phyloP scores from a whole-genome alignment of 2,888 invertebrate genomes.

The Hecatera dysodea region DNA sequence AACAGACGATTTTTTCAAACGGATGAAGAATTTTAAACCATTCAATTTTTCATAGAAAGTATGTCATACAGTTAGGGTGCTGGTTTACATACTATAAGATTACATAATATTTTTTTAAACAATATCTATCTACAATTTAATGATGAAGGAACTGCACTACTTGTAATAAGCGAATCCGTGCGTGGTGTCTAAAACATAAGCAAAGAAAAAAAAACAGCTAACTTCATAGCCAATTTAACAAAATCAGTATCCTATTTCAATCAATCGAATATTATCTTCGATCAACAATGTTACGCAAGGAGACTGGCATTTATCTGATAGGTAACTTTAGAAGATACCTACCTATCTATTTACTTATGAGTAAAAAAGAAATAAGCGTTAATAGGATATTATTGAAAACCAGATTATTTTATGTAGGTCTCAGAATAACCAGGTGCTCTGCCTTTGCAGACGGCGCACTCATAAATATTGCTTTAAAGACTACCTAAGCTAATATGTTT shows the following conservation, averaged over 20 bases:
- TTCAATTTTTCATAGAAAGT: too few species aligned
- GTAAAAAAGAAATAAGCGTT: background rate
- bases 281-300: background rate
- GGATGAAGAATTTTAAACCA: too few species aligned
- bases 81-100: too few species aligned
- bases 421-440: background rate
- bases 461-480: background rate
- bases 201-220: background rate
- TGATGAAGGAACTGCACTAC: background rate
- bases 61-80: too few species aligned
- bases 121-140: background rate
- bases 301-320: conserved; percentile 12
- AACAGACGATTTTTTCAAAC: background rate
- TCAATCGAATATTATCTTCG: conserved; percentile 12
- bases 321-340: background rate
- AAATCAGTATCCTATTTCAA: conserved; percentile 9
- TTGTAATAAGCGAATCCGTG: background rate
- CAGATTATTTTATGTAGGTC: background rate
- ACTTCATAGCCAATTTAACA: background rate
- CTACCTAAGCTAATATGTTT: too few species aligned
- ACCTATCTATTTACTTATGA: background rate
- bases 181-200: background rate
- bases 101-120: too few species aligned
- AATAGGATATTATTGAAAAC: background rate
- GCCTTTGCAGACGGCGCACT: background rate